Evolutionary conservation across 2,888 invertebrate genomes (phyloP), one percentile per base, ranked within the genome.

Genomic region (Agrotis exclamationis): DNA sequence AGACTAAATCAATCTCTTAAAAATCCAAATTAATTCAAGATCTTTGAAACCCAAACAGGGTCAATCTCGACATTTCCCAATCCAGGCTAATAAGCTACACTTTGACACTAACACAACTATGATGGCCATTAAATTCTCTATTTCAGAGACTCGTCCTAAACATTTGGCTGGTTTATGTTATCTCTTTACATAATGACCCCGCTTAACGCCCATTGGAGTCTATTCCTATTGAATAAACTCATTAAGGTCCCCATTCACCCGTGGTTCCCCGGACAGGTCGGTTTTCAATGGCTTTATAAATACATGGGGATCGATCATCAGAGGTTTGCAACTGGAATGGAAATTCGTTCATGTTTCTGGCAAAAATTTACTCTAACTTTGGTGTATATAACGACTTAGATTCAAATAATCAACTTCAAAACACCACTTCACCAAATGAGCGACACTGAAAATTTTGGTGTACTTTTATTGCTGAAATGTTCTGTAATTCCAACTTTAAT

Each of bases 151-250:
- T 74, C 66, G 39, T 58, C 75, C 74, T 72, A 74, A 85, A 81
- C 72, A 67, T 73, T 75, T 50, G 6, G 60, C 64, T 77, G 72
- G 79, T 78, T 82, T 83, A 81, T 77, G 59, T 39, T 18, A 50
- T 57, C 82, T 74, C 76, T 85, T 80, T 76, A 80, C 71, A 75
- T 84, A 85, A 85, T 80, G 74, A 71, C 82, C 66, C 39, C 84
- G 73, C 71, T 84, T 82, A 80, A 68, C 76, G 76, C 65, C 74
- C 73, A 80, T 70, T 78, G 65, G 70, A 78, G 75, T 80, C 80
- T 84, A 80, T 84, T 84, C 74, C 80, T 75, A 76, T 83, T 80
- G 82, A 83, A 85, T 85, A 84, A 78, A 76, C 82, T 80, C 85
- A 85, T 85, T 85, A 84, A 75, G 74, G 78, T 54, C 50, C 50